Conservation (phyloP, 1,140 invertebrate genomes). For the Drosophila simulans region DNA sequence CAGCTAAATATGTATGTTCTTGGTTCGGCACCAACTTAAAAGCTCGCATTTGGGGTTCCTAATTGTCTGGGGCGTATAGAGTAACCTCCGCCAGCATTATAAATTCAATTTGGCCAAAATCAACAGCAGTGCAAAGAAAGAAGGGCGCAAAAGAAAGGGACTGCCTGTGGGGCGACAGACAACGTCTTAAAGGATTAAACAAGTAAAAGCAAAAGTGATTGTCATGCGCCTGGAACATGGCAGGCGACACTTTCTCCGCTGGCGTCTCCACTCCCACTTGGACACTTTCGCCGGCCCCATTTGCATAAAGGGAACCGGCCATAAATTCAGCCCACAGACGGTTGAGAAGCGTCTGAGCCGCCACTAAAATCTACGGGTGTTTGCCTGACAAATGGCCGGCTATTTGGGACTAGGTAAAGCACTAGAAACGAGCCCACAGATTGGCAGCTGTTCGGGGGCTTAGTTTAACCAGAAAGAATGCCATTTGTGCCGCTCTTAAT, state of each 20-base stretch:
- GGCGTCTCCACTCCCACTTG: not conserved
- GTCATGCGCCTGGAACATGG: conserved; percentile 52
- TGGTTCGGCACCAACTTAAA: conserved; percentile 44
- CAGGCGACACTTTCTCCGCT: conserved; percentile 43
- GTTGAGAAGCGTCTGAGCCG: conserved; percentile 25
- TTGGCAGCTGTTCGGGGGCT: conserved; percentile 15
- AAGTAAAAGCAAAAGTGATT: conserved; percentile 61
- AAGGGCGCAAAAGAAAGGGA: conserved; percentile 7
- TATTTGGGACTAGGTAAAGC: conserved; percentile 42
- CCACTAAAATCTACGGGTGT: conserved; percentile 25
- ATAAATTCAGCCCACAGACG: conserved; percentile 68
- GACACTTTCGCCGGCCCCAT: conserved; percentile 43
- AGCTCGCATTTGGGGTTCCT: conserved; percentile 32
- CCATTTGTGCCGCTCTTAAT: conserved; percentile 13
- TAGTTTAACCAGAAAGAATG: conserved; percentile 4
- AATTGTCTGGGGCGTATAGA: conserved; percentile 32
- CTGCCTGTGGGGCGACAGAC: conserved; percentile 44
- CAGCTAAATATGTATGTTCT: conserved; percentile 11
- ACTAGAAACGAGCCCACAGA: conserved; percentile 9
- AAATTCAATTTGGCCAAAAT: conserved; percentile 65
- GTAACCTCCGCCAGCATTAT: conserved; percentile 25
- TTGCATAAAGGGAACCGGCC: conserved; percentile 73
- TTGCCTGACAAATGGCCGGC: conserved; percentile 54
- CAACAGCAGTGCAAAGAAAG: conserved; percentile 9
- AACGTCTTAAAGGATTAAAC: conserved; percentile 71